phyloP scores from a whole-genome alignment of 2,113 vertebrate genomes.

The Origma solitaria region DNA sequence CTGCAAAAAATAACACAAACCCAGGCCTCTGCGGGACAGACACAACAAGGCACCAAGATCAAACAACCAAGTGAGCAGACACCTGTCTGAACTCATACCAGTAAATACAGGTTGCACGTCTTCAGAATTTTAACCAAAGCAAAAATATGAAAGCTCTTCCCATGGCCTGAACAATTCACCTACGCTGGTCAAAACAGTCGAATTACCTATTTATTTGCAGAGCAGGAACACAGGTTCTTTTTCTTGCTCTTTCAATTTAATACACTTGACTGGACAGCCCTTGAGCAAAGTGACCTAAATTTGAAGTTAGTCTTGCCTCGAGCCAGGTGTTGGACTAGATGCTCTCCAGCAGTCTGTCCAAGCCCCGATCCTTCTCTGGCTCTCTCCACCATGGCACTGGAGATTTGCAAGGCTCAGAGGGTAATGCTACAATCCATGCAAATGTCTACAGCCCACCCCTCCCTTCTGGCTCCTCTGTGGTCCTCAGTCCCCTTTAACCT shows the following conservation, averaged over 20 bases:
- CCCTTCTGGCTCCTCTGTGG: neutral
- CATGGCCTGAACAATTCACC: neutral
- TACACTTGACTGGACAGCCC: neutral
- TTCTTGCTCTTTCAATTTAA: neutral
- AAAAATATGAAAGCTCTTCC: neutral
- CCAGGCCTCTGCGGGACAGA: neutral
- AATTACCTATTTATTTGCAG: neutral
- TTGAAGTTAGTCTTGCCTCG: neutral
- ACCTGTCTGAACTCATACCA: neutral
- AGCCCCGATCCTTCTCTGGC: neutral
- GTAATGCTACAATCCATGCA: neutral
- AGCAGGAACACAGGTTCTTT: neutral
- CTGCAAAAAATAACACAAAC: neutral
- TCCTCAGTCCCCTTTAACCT: neutral
- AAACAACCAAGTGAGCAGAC: constrained; percentile 5
- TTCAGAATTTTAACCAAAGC: neutral
- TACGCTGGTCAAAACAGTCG: neutral
- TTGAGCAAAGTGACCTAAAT: constrained; percentile 22
- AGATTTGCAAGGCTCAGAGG: neutral
- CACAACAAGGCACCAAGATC: neutral
- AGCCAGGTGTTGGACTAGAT: neutral
- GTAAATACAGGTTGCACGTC: constrained; percentile 24
- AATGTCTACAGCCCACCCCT: neutral
- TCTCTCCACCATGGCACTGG: fast-evolving
- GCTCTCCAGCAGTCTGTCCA: neutral